A percentile compares a stretch with the other conserved stretches of the same genome.
These are phyloP conservation scores for Lithobius niger DNA, from an alignment of 1,140 invertebrate genomes.

Conservation along the genomic window DNA sequence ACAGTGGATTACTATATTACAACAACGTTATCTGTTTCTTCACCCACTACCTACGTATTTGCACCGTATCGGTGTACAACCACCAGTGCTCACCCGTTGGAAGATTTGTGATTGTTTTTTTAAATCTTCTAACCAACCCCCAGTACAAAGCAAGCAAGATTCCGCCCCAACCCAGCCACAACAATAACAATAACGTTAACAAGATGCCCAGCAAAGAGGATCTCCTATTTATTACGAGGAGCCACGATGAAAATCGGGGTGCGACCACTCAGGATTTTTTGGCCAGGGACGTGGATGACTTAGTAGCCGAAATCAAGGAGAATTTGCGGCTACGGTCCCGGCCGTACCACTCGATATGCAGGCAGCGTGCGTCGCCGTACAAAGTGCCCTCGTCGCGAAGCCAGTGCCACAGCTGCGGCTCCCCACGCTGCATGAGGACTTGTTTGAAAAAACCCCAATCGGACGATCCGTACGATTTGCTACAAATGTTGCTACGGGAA, in stretches of 20 bases:
- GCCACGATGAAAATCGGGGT: constrained; percentile 17
- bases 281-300: constrained; percentile 44
- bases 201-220: constrained; percentile 30
- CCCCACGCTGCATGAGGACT: constrained; percentile 10
- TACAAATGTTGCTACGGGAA: constrained; percentile 46
- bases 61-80: no score
- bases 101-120: no score
- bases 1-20: no score
- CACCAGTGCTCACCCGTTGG: no score
- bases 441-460: constrained; percentile 16
- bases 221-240: constrained; percentile 23
- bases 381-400: constrained; percentile 35
- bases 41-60: no score
- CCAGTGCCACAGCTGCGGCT: constrained; percentile 18
- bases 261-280: constrained; percentile 33
- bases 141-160: neutral
- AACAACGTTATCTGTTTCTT: no score
- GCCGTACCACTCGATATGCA: constrained; percentile 31
- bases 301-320: constrained; percentile 53
- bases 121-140: neutral
- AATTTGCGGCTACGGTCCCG: constrained; percentile 42
- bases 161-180: neutral
- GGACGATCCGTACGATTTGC: constrained; percentile 46
- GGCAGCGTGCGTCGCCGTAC: constrained; percentile 44
- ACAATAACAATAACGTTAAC: neutral